Conservation (phyloP, 2,797 vertebrate species). For the Sebastiscus tertius region DNA sequence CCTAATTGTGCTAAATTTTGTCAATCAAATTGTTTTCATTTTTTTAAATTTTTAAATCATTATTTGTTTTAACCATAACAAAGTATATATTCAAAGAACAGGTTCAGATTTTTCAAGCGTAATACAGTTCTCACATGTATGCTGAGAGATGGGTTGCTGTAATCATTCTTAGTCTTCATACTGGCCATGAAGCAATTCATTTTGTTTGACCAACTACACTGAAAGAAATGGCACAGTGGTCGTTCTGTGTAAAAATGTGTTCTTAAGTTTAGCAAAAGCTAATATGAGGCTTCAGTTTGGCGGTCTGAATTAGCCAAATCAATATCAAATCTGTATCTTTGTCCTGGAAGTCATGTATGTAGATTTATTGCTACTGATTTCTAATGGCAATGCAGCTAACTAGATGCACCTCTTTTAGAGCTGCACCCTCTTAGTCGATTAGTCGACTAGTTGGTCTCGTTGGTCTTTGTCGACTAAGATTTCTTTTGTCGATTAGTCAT, state of each 20-base stretch:
- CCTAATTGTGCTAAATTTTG: background rate
- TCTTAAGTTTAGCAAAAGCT: background rate
- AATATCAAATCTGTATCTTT: background rate
- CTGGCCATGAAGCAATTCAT: background rate
- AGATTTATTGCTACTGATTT: background rate
- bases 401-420: background rate
- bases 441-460: no score
- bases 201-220: background rate
- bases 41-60: background rate
- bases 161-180: background rate
- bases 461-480: no score
- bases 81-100: background rate
- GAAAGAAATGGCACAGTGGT: background rate
- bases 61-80: background rate
- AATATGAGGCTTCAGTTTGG: background rate
- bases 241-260: background rate
- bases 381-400: background rate
- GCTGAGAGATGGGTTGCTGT: background rate
- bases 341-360: background rate
- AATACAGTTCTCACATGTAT: background rate
- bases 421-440: no score
- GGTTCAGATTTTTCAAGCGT: no score
- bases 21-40: no score
- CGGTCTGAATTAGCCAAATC: background rate
- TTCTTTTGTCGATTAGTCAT: no score